Evolutionary conservation across 1,140 invertebrate species (phyloP).

Genomic region (Periplaneta americana): DNA sequence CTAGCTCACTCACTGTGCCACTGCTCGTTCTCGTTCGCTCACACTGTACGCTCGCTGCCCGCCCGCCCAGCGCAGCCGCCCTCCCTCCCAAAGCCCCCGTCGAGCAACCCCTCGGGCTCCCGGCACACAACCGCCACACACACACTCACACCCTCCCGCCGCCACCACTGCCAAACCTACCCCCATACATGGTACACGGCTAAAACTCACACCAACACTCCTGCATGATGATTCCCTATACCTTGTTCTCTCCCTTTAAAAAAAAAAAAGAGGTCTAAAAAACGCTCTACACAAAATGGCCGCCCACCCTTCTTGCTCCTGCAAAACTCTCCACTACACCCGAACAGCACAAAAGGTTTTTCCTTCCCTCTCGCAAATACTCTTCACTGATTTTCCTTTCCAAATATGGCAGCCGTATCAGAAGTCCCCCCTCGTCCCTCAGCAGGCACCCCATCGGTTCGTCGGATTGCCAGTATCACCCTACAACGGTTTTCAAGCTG

Average conservation of each 20-base stretch:
- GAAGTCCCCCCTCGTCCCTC: not conserved
- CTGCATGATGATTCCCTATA: constrained; percentile 11
- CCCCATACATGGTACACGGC: not conserved
- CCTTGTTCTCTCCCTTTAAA: constrained; percentile 6
- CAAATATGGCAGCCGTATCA: constrained; percentile 23
- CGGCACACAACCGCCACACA: not conserved
- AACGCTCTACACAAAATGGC: constrained; percentile 18
- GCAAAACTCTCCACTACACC: constrained; percentile 5
- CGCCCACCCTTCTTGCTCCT: constrained; percentile 16
- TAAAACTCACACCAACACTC: constrained; percentile 5
- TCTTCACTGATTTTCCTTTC: constrained; percentile 22
- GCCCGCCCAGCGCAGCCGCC: not conserved
- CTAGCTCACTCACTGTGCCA: not conserved
- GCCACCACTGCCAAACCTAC: constrained; percentile 1
- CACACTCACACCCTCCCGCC: not conserved
- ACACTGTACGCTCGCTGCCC: not conserved
- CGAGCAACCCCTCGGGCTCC: not conserved
- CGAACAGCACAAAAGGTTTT: constrained; percentile 15
- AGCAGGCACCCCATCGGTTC: not conserved
- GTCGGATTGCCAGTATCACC: constrained; percentile 21
- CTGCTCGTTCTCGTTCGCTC: not conserved
- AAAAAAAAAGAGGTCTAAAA: not conserved
- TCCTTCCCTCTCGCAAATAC: constrained; percentile 16
- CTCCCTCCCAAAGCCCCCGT: not conserved
- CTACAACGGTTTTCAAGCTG: constrained; percentile 2